These are phyloP conservation scores for Hedya salicella DNA, from an alignment of 2,888 invertebrate species.

Conservation along the genomic window DNA sequence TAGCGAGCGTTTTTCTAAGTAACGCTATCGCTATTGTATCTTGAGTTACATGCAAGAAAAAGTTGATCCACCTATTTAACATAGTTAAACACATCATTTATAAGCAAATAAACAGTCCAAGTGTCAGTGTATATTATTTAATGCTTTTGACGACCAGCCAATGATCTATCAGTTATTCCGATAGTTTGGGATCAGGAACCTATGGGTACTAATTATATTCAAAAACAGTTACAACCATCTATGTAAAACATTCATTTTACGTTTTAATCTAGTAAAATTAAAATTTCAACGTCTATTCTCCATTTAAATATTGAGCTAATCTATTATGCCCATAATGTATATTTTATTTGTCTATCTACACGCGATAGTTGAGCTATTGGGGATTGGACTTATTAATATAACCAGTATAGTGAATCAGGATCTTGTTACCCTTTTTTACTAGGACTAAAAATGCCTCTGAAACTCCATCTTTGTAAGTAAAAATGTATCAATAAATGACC, in stretches of 20 bases:
- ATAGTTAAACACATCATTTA: too few species aligned
- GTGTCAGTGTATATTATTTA: background rate
- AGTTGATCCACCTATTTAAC: too few species aligned
- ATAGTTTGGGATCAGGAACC: conserved; percentile 9
- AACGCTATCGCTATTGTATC: too few species aligned
- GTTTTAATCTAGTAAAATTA: conserved; percentile 16
- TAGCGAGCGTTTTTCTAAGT: too few species aligned
- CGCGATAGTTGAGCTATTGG: conserved; percentile 6
- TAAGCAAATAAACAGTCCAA: too few species aligned
- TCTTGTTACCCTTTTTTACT: background rate
- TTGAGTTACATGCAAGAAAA: too few species aligned
- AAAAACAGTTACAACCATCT: conserved; percentile 30
- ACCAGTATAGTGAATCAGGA: too few species aligned
- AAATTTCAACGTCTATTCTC: conserved; percentile 9
- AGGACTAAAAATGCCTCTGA: background rate
- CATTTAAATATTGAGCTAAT: conserved; percentile 31
- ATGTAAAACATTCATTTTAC: conserved; percentile 20
- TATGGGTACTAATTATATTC: conserved; percentile 25
- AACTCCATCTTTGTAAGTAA: background rate
- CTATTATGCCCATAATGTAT: conserved; percentile 25
- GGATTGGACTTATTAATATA: background rate
- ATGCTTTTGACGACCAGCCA: conserved; percentile 17
- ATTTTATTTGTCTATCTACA: conserved; percentile 39
- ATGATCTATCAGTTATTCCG: conserved; percentile 3
- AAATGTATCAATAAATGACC: too few species aligned